Evolutionary conservation across 1,140 invertebrate species (phyloP), one percentile per base, ranked within the genome.

Genomic region (Aradophagus sp.): DNA sequence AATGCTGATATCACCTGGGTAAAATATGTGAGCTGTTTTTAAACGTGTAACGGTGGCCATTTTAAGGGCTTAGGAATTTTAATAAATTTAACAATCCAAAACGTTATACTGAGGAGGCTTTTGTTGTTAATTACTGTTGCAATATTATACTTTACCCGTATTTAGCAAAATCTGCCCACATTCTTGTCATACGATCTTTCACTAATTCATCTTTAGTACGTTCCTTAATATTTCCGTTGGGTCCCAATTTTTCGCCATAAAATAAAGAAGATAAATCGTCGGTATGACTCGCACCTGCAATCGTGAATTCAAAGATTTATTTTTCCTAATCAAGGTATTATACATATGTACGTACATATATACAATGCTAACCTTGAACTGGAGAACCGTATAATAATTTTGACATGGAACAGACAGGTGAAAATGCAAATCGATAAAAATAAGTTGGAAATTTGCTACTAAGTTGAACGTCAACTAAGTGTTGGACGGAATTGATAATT

Each of bases 151-250:
- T 11, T 15, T 47, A 39, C 27, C 34, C 56, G 8, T 41, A 45
- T 48, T 82, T 85, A 5, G 83, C 82, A 77, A 87, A 87, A 59
- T 84, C 77, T 2, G 83, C 85, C 84, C 84, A 86, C 56, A 86
- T 75, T 52, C 70, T 74, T 1, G 77, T 75, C 47, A 86, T 69
- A 16, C 71, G 68, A 39, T 78, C 27, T 59, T 62, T 77, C 1
- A 75, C 41, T 5, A 67, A 17, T n/a, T 47, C 39, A 56, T 81
- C 78, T 11, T 66, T 76, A 0, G 78, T 41, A 23, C 63, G 67
- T 35, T 62, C 13, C 14, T 72, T 34, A 1, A 65, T 6, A 27
- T 44, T 23, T 2, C 39, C 12, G 12, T 41, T n/a, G 10, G 16
- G 13, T 6, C 20, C 35, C n/a, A 53, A n/a, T 10, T 13, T n/a